A percentile compares a stretch with the other conserved stretches of the same genome.
Evolutionary conservation across 53 echinoderm and acorn worm species (phyloP).

Genomic region (Zoroaster sp.): DNA sequence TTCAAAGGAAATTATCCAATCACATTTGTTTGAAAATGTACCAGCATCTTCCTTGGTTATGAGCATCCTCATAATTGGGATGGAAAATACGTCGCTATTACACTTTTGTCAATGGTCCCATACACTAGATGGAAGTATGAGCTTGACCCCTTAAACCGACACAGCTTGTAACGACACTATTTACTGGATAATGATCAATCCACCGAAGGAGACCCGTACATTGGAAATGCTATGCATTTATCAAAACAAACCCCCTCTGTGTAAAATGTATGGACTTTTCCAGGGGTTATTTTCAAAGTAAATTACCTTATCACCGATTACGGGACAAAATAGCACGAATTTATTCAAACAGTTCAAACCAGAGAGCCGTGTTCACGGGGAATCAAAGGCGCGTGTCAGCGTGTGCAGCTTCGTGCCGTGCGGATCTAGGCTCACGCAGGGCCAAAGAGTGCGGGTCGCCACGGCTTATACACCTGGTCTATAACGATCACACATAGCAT

Average conservation of each 20-base stretch:
- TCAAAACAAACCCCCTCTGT: neutral
- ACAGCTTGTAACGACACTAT: neutral
- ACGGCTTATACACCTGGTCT: constrained; percentile 24
- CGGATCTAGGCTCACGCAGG: neutral
- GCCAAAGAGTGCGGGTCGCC: neutral
- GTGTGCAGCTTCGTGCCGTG: constrained; percentile 14
- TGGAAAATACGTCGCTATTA: neutral
- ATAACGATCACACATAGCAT: neutral
- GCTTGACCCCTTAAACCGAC: neutral
- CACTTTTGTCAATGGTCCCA: neutral
- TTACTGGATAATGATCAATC: neutral
- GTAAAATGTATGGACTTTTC: neutral
- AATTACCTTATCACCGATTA: neutral
- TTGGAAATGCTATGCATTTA: neutral
- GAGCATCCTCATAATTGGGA: neutral
- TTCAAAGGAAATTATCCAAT: no score
- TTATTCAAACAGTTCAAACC: neutral
- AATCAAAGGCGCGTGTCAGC: neutral
- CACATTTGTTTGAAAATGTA: no score
- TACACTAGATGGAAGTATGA: neutral
- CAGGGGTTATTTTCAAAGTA: neutral
- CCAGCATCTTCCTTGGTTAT: no score
- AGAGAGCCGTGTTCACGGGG: neutral
- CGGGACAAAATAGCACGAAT: neutral
- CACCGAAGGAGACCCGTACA: neutral